Evolutionary conservation across 2,888 invertebrate genomes (phyloP).

Genomic region (Ganaspis brasiliensis): DNA sequence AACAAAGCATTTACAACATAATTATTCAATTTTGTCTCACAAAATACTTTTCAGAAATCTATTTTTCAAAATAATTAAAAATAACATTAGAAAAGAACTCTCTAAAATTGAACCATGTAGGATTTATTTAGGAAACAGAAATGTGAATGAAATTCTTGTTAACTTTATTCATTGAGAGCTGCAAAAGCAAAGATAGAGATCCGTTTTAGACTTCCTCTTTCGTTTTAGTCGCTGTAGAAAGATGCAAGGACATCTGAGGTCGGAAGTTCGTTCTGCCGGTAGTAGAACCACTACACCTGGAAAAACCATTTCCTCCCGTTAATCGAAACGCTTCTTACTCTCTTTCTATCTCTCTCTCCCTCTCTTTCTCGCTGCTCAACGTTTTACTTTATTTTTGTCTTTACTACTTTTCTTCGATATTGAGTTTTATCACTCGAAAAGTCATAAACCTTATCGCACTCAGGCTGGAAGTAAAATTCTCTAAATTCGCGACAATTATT

Average conservation of each 20-base stretch:
- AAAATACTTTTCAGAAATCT: too few relatives aligned
- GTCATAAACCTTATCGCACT: constrained; percentile 14
- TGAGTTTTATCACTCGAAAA: constrained; percentile 31
- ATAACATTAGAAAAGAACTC: neutral
- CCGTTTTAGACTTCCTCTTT: constrained; percentile 6
- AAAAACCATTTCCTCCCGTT: constrained; percentile 77
- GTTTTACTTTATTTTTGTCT: constrained; percentile 55
- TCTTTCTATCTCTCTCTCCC: constrained; percentile 53
- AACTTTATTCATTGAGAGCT: constrained; percentile 6
- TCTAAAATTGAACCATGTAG: neutral
- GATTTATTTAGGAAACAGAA: constrained; percentile 3
- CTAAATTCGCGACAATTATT: constrained; percentile 9
- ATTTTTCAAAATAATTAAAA: too few relatives aligned
- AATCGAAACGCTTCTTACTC: constrained; percentile 75
- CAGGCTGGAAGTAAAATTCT: neutral
- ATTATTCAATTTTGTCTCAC: too few relatives aligned
- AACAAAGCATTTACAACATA: too few relatives aligned
- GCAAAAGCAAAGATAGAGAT: constrained; percentile 8
- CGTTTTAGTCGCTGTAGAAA: constrained; percentile 16
- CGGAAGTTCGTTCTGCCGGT: constrained; percentile 70
- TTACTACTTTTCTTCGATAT: constrained; percentile 44
- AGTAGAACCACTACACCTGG: constrained; percentile 74
- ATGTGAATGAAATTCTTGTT: neutral
- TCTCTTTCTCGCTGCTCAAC: constrained; percentile 26
- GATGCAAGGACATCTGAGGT: constrained; percentile 55